Evolutionary conservation across 1,140 invertebrate genomes (phyloP).

Genomic region (Brachionus rubens): DNA sequence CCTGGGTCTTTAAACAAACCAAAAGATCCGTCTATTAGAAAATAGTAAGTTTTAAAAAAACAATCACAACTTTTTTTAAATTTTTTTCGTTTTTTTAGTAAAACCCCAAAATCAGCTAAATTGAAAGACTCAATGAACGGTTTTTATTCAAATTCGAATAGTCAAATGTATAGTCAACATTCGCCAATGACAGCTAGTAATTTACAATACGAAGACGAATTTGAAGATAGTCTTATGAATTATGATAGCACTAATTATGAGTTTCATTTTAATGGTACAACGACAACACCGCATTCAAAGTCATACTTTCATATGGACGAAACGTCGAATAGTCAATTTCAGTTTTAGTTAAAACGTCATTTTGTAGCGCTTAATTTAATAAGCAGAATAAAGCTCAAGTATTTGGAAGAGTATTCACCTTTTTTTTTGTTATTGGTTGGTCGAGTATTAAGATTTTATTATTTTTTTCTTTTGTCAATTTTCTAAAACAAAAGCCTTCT

Average conservation of each 20-base stretch:
- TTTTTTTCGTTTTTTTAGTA: not conserved
- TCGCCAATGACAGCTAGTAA: slow-evolving; percentile 19
- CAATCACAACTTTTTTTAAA: not conserved
- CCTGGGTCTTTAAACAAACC: slow-evolving; percentile 28
- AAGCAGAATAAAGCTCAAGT: not conserved
- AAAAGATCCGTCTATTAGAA: slow-evolving; percentile 22
- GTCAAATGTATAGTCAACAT: slow-evolving; percentile 25
- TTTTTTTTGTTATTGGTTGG: too few species aligned
- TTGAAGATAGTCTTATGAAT: not conserved
- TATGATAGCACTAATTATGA: not conserved
- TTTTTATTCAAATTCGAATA: slow-evolving; percentile 18
- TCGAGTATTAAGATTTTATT: too few species aligned
- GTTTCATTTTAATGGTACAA: not conserved
- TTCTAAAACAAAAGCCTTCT: too few species aligned
- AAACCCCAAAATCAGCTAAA: not conserved
- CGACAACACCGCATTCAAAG: not conserved
- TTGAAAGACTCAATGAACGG: not conserved
- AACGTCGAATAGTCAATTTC: slow-evolving; percentile 34
- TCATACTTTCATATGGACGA: slow-evolving; percentile 14
- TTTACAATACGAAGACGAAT: slow-evolving; percentile 2
- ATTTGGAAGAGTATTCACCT: not conserved
- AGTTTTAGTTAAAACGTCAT: slow-evolving; percentile 11
- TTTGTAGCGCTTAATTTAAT: not conserved
- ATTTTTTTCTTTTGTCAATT: too few species aligned
- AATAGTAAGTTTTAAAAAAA: not conserved